Percentiles rank a stretch among this genome's conserved stretches.
Conservation (phyloP, 2,888 invertebrate species). For the Patella ulyssiponensis region DNA sequence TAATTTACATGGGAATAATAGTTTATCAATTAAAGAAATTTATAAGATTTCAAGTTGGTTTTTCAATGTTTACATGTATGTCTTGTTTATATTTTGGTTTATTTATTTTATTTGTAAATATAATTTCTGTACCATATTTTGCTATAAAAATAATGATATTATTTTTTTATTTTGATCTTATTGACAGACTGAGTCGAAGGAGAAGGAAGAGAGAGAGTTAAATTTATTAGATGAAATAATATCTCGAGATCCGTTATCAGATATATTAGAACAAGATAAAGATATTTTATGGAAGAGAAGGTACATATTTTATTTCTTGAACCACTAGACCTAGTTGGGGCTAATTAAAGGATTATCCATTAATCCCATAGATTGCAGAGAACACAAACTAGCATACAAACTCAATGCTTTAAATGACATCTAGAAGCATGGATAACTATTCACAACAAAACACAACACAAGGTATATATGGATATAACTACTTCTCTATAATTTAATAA, state of each 20-base stretch:
- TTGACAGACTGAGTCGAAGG: conserved; percentile 28
- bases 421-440: too few relatives aligned
- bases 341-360: conserved; percentile 70
- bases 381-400: too few relatives aligned
- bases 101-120: too few relatives aligned
- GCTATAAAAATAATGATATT: not conserved
- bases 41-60: not conserved
- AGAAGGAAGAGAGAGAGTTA: conserved; percentile 44
- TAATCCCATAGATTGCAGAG: too few relatives aligned
- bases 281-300: conserved; percentile 74
- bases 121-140: conserved; percentile 8
- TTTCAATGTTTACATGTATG: conserved; percentile 8
- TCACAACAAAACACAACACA: too few relatives aligned
- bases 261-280: conserved; percentile 76
- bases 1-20: too few relatives aligned
- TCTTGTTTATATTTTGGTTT: too few relatives aligned
- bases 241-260: conserved; percentile 74
- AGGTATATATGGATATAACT: too few relatives aligned
- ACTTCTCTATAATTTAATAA: too few relatives aligned
- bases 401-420: too few relatives aligned
- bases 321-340: conserved; percentile 63
- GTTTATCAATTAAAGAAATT: too few relatives aligned
- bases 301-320: conserved; percentile 39
- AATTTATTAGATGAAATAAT: conserved; percentile 69
- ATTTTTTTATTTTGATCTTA: not conserved